Evolutionary conservation across 2,888 invertebrate species (phyloP).

Genomic region (Heliconius cydno): DNA sequence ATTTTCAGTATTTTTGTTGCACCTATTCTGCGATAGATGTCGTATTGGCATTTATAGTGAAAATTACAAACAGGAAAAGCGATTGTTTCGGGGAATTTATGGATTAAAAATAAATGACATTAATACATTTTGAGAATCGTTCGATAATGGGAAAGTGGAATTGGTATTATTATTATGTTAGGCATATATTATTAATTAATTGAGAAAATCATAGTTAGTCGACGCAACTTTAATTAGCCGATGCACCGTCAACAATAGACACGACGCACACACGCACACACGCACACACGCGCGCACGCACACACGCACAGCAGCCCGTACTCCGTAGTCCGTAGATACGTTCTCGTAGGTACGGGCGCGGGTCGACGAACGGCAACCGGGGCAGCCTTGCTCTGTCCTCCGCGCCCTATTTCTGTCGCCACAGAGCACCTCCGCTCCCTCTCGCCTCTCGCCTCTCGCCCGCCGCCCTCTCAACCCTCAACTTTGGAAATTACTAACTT

Average conservation of each 20-base stretch:
- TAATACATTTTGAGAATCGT: neutral
- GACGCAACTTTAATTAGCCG: constrained; percentile 49
- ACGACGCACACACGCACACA: constrained; percentile 57
- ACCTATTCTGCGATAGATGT: constrained; percentile 74
- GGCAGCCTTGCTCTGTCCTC: constrained; percentile 84
- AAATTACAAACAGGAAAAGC: neutral
- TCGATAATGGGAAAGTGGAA: neutral
- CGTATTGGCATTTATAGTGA: constrained; percentile 50
- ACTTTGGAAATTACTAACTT: constrained; percentile 63
- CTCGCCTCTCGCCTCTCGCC: constrained; percentile 54
- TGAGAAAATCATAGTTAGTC: neutral
- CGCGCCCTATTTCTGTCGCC: constrained; percentile 83
- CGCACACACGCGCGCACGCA: constrained; percentile 36
- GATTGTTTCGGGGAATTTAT: neutral
- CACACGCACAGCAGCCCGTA: constrained; percentile 4
- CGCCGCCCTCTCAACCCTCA: constrained; percentile 58
- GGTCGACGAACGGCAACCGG: constrained; percentile 80
- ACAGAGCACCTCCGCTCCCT: constrained; percentile 60
- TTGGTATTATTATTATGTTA: neutral
- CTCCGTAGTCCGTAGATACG: constrained; percentile 50
- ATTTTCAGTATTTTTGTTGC: constrained; percentile 52
- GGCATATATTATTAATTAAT: neutral
- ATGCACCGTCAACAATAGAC: constrained; percentile 59
- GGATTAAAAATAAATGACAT: neutral
- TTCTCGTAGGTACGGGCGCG: constrained; percentile 63